Conservation (phyloP, 1,140 invertebrate species). For the Laodelphax striatellus region DNA sequence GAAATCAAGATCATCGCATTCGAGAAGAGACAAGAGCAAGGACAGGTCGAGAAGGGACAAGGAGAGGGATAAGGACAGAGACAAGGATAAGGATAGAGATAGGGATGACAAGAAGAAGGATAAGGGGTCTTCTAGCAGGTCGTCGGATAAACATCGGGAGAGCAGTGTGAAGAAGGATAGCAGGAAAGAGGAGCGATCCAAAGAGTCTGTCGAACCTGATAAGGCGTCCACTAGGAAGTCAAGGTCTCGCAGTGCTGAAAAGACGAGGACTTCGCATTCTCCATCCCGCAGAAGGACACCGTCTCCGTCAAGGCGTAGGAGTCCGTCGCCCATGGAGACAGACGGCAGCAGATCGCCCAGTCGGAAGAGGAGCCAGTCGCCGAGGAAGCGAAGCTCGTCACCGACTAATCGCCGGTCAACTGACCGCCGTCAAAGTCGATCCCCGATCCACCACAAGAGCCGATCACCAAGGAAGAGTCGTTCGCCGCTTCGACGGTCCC, state of each 20-base stretch:
- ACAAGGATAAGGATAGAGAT: constrained; percentile 25
- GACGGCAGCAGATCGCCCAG: constrained; percentile 17
- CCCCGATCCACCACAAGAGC: too few relatives aligned
- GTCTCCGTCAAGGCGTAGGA: constrained; percentile 11
- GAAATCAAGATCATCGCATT: constrained; percentile 29
- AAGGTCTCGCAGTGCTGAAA: constrained; percentile 14
- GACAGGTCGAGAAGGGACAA: constrained; percentile 31
- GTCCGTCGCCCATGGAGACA: constrained; percentile 12
- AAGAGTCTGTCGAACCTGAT: not conserved
- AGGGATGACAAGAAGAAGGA: constrained; percentile 22
- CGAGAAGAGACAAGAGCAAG: constrained; percentile 32
- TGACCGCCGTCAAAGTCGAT: too few relatives aligned
- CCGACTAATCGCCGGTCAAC: not conserved
- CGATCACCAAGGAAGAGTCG: not conserved
- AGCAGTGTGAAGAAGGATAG: not conserved
- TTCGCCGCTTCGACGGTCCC: too few relatives aligned
- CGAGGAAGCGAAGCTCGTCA: not conserved
- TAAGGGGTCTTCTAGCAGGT: constrained; percentile 3
- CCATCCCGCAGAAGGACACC: constrained; percentile 14
- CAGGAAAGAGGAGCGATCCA: not conserved
- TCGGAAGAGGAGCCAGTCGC: constrained; percentile 16
- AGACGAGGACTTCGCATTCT: constrained; percentile 9
- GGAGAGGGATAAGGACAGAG: constrained; percentile 29
- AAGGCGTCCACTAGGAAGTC: not conserved
- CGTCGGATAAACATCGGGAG: not conserved